Conservation (phyloP, 2,113 vertebrate genomes). For the Gnathonemus echidnorhynchus region DNA sequence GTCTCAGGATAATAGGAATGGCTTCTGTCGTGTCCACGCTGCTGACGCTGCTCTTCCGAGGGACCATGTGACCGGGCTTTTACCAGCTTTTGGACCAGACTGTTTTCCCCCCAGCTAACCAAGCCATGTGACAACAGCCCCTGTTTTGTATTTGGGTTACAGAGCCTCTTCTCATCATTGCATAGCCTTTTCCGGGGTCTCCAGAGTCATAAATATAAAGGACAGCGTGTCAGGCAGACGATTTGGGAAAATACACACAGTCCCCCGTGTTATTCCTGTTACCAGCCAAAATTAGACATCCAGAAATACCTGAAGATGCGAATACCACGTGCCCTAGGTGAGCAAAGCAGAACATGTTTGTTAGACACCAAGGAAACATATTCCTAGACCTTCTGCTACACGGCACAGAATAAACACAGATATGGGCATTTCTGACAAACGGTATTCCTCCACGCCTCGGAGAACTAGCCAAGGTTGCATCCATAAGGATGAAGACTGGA, state of each 20-base stretch:
- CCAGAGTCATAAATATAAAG: background rate
- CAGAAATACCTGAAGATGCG: background rate
- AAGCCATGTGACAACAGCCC: background rate
- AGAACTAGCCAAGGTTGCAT: background rate
- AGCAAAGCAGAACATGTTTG: background rate
- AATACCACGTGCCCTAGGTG: background rate
- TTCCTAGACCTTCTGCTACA: background rate
- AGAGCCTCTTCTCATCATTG: background rate
- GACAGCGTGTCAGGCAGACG: background rate
- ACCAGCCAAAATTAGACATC: background rate
- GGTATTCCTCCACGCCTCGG: background rate
- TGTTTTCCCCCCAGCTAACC: background rate
- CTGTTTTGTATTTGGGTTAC: background rate
- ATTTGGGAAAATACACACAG: background rate
- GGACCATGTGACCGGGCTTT: background rate
- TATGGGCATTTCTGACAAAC: background rate
- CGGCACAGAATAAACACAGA: background rate
- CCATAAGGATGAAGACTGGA: slow-evolving; percentile 20
- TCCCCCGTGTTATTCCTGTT: background rate
- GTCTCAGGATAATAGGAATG: background rate
- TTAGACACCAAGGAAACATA: background rate
- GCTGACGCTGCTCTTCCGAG: background rate
- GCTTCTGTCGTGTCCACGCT: background rate
- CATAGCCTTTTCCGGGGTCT: background rate
- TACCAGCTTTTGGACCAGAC: background rate